Evolutionary conservation across 1,140 invertebrate genomes (phyloP).

Genomic region (Lucilia sericata): DNA sequence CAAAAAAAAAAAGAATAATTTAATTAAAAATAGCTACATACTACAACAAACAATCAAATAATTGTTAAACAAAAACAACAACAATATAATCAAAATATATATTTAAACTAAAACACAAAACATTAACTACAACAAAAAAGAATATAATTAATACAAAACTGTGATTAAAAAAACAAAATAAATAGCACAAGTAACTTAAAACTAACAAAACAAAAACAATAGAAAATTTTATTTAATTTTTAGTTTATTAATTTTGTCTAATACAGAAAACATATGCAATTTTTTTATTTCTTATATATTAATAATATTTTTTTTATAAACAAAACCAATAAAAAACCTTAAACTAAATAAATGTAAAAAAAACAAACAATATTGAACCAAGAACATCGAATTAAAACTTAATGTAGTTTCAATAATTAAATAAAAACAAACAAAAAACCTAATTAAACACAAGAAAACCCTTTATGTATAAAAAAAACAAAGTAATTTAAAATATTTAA

Average conservation of each 20-base stretch:
- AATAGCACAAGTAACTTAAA: conserved; percentile 12
- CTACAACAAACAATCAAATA: not conserved
- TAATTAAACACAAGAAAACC: conserved; percentile 24
- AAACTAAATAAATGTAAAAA: too few relatives aligned
- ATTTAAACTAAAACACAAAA: not conserved
- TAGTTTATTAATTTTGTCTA: not conserved
- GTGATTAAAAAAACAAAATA: not conserved
- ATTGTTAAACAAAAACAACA: not conserved
- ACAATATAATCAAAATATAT: not conserved
- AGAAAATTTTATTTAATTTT: not conserved
- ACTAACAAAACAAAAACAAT: conserved; percentile 1
- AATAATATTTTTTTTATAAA: not conserved
- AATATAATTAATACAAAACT: conserved; percentile 18
- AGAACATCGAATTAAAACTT: conserved; percentile 67
- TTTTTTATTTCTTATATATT: not conserved
- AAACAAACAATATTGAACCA: conserved; percentile 56
- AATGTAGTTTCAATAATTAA: conserved; percentile 57
- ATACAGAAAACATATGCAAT: not conserved
- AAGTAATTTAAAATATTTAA: conserved; percentile 39
- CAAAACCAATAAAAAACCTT: not conserved
- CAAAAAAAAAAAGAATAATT: not conserved
- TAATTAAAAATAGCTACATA: not conserved
- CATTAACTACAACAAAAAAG: too few relatives aligned
- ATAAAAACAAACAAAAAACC: conserved; percentile 48
- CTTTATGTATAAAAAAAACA: conserved; percentile 41